A percentile compares a stretch with the other conserved stretches of the same genome.
Conservation (phyloP, 1,140 invertebrate genomes). For the Aradophagus sp. region DNA sequence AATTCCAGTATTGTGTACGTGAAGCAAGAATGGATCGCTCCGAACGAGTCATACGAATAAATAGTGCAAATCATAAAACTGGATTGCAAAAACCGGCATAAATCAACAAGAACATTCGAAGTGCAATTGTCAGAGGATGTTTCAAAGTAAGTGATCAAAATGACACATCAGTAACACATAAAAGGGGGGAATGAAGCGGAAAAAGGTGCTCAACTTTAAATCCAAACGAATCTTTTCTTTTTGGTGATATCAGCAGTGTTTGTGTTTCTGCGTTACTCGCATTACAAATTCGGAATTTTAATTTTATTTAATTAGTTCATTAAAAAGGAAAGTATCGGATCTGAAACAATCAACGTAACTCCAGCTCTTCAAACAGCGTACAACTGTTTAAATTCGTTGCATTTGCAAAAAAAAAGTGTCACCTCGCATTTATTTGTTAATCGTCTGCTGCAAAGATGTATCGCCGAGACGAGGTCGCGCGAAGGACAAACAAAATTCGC, state of each 20-base stretch:
- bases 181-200: background rate
- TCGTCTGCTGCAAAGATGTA: slow-evolving; percentile 59
- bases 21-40: slow-evolving; percentile 71
- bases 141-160: slow-evolving; percentile 18
- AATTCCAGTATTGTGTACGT: slow-evolving; percentile 70
- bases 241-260: slow-evolving; percentile 12
- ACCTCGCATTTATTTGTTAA: slow-evolving; percentile 61
- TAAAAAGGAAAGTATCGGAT: slow-evolving; percentile 29
- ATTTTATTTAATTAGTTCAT: slow-evolving; percentile 47
- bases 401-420: slow-evolving; percentile 53
- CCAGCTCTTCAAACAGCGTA: slow-evolving; percentile 60
- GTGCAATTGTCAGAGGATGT: slow-evolving; percentile 41
- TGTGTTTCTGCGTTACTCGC: slow-evolving; percentile 22
- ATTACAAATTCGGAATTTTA: slow-evolving; percentile 42
- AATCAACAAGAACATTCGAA: slow-evolving; percentile 2
- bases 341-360: slow-evolving; percentile 44
- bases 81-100: too few species aligned
- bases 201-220: too few species aligned
- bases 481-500: slow-evolving; percentile 56
- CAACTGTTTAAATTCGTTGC: slow-evolving; percentile 63
- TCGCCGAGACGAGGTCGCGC: slow-evolving; percentile 47
- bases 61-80: too few species aligned
- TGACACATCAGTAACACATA: background rate
- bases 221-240: background rate
- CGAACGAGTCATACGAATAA: slow-evolving; percentile 54